Base-by-base conservation (phyloP, 2,888 invertebrate genomes). In the Lycocerus yunnanus region DNA sequence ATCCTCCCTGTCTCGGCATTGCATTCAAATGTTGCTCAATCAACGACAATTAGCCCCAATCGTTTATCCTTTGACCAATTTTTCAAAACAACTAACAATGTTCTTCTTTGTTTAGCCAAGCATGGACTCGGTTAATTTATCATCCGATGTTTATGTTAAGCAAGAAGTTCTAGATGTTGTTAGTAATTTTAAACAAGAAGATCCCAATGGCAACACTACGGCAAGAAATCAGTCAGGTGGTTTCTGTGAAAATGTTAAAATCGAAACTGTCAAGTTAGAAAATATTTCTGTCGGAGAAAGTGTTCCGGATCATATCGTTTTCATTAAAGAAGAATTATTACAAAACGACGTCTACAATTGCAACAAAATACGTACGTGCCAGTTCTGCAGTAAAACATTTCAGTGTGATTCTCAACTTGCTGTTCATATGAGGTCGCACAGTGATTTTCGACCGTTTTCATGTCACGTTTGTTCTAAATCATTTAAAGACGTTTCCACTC, bases 341-440 rank as follows among this genome's bases (percentile, higher is more conserved):
- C 6, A n/a, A 43, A 43, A n/a, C n/a, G 43, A 43, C 2, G n/a
- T 13, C 6, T 43, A 43, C 6, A 43, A n/a, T n/a, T n/a, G 43
- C n/a, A 43, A 43, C 43, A 43, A 43, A 43, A 6, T 43, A 43
- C 43, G 43, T 43, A 43, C 43, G 6, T 43, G 43, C 5, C 43
- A 43, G n/a, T 43, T 43, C 3, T 70, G 70, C 5, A 15, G 9
- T 18, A 27, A 61, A 43, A 3, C 16, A 5, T 70, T 15, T 65
- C 43, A 70, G 9, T 58, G 58, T 15, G 27, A 15, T 43, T 66
- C 58, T 0, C 72, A 72, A 43, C 20, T 72, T 2, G 21, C 3
- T 8, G 15, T 15, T n/a, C 68, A 73, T 18, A 43, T 69, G n/a
- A 16, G 43, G 27, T 21, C 16, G 5, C 72, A 72, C 58, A 72